Conservation (phyloP, 2,113 vertebrate genomes). For the Oryzias celebensis region DNA sequence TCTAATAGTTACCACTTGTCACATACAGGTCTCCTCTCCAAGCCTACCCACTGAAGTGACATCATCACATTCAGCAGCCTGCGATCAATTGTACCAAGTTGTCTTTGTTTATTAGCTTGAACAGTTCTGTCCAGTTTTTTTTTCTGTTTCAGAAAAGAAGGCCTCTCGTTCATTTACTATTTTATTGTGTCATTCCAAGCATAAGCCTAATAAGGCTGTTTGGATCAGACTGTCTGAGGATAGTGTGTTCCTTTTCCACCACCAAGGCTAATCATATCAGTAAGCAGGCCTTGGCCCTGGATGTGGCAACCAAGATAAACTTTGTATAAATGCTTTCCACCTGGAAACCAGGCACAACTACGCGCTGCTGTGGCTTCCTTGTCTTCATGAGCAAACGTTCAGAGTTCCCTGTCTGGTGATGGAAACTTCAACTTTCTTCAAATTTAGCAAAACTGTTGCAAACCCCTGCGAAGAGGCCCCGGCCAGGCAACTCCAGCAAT, state of each 20-base stretch:
- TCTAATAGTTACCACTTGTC: slow-evolving; percentile 49
- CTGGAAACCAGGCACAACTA: slow-evolving; percentile 28
- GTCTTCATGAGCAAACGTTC: slow-evolving; percentile 47
- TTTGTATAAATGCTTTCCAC: slow-evolving; percentile 57
- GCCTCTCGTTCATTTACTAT: slow-evolving; percentile 12
- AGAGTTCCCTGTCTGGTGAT: slow-evolving; percentile 33
- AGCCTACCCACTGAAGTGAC: slow-evolving; percentile 44
- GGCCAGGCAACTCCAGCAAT: background rate
- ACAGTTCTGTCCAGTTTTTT: background rate
- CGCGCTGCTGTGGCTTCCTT: slow-evolving; percentile 24
- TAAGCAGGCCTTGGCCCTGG: slow-evolving; percentile 72
- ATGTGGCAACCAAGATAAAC: slow-evolving; percentile 71
- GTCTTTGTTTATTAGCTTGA: slow-evolving; percentile 59
- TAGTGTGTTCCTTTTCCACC: slow-evolving; percentile 67
- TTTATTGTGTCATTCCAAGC: slow-evolving; percentile 34
- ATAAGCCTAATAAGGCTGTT: slow-evolving; percentile 47
- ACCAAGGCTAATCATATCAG: slow-evolving; percentile 77
- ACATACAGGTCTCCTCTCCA: slow-evolving; percentile 44
- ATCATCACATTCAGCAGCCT: slow-evolving; percentile 57
- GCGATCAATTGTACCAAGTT: slow-evolving; percentile 27
- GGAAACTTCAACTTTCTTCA: slow-evolving; percentile 17
- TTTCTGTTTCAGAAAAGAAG: slow-evolving; percentile 3
- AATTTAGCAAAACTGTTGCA: background rate
- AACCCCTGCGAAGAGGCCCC: slow-evolving; percentile 9
- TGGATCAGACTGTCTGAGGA: slow-evolving; percentile 64